Base-by-base conservation (phyloP, 2,113 vertebrate genomes). In the Cochlearius cochlearius region DNA sequence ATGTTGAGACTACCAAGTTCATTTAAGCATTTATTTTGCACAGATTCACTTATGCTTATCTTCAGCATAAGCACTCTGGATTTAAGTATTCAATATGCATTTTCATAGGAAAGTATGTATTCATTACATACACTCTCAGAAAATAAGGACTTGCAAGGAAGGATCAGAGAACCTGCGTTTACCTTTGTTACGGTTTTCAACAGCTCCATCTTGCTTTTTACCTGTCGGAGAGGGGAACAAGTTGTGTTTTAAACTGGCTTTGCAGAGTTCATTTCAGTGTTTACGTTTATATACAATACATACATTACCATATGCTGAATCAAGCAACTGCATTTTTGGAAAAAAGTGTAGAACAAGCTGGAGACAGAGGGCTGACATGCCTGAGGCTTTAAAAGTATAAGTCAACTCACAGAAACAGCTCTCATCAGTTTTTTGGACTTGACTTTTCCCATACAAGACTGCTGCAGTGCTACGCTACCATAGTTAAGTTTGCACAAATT, bases 111-210 rank as follows among this genome's bases (percentile, higher is more conserved):
- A 90, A 60, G 22, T 66, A 55, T 18, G 11, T 27, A 59, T 45
- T 86, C 5, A 4, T 43, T 64, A 66, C 18, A 43, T 15, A 68
- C 0, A 2, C 9, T n/a, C 20, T 58, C 19, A 66, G 27, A 59
- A 94, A 86, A 72, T 1, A n/a, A 15, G 21, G 21, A 86, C 22
- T 56, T 90, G 29, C 5, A 64, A 93, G 27, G 50, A 76, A 72
- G 18, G 63, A 47, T 79, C 52, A 80, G 32, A 88, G 29, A 64
- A 92, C 71, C 32, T 53, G 52, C 88, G 93, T 97, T 99, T 98
- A 99, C 99, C 99, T 99, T 99, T 99, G 97, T 99, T 99, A 86
- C 99, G 98, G 97, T 99, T 99, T 98, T 99, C 99, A 97, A 98
- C 98, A 94, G 99, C 97, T 95, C 98, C 99, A 92, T 99, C 99